These are phyloP conservation scores for Slavum lentiscoides DNA, from an alignment of 2,888 invertebrate species.

Conservation along the genomic window DNA sequence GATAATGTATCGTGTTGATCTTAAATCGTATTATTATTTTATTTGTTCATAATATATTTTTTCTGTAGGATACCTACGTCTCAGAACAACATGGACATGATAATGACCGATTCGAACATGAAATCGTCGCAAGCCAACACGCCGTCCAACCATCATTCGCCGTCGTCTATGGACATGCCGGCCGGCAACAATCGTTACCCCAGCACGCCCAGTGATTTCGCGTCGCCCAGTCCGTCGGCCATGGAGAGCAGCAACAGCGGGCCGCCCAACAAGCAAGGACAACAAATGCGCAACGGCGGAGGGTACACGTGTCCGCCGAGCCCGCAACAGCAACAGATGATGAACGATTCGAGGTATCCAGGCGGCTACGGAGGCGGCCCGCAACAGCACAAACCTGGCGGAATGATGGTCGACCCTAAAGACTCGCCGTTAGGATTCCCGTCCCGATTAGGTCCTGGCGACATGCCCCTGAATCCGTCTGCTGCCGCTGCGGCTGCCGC, in stretches of 20 bases:
- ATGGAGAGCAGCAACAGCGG: slow-evolving; percentile 25
- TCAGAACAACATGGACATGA: slow-evolving; percentile 49
- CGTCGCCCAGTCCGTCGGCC: slow-evolving; percentile 62
- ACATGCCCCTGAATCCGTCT: slow-evolving; percentile 47
- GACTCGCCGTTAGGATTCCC: slow-evolving; percentile 46
- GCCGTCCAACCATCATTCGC: slow-evolving; percentile 63
- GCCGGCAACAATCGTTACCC: slow-evolving; percentile 55
- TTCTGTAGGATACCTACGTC: slow-evolving; percentile 55
- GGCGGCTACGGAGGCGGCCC: slow-evolving; percentile 37
- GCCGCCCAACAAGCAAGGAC: slow-evolving; percentile 25
- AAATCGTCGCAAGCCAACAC: slow-evolving; percentile 57
- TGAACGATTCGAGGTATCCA: slow-evolving; percentile 45
- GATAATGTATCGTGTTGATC: too few relatives aligned
- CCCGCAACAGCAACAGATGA: slow-evolving; percentile 50
- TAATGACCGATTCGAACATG: slow-evolving; percentile 44
- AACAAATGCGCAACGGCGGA: slow-evolving; percentile 54
- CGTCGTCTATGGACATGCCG: slow-evolving; percentile 62
- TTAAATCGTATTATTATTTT: too few relatives aligned
- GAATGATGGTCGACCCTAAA: slow-evolving; percentile 43
- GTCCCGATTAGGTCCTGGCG: slow-evolving; percentile 36
- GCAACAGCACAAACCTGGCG: slow-evolving; percentile 35
- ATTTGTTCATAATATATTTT: background rate
- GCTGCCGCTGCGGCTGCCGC: slow-evolving; percentile 21
- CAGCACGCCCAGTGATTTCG: slow-evolving; percentile 61
- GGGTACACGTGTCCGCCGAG: slow-evolving; percentile 55